Evolutionary conservation across 1,140 invertebrate species (phyloP).

Genomic region (Drosophila ananassae): DNA sequence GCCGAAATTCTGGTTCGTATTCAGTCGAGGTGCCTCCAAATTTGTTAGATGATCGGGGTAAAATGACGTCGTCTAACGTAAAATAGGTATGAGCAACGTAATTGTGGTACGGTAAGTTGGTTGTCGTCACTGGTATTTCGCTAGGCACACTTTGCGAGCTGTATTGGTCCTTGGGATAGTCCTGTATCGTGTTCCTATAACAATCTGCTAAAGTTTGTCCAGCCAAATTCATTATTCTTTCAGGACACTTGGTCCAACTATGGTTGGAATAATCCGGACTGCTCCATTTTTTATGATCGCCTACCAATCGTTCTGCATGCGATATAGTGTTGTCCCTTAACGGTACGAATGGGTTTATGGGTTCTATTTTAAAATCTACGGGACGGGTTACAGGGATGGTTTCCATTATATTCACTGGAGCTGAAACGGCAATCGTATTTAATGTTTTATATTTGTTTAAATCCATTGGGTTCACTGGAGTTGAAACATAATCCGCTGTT

Average conservation of each 20-base stretch:
- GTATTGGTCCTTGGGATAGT: constrained; percentile 16
- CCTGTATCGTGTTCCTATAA: constrained; percentile 4
- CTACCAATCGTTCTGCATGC: constrained; percentile 13
- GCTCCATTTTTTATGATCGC: constrained; percentile 24
- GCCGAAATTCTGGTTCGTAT: constrained; percentile 14
- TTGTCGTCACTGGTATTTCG: constrained; percentile 31
- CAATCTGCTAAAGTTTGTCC: constrained; percentile 15
- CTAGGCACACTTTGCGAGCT: constrained; percentile 14
- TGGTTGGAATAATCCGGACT: constrained; percentile 9
- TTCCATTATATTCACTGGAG: constrained; percentile 10
- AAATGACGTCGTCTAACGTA: constrained; percentile 43
- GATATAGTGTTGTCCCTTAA: constrained; percentile 23
- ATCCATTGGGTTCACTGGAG: constrained; percentile 9
- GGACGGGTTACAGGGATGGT: constrained; percentile 6
- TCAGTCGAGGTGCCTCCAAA: constrained; percentile 3
- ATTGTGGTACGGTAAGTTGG: constrained; percentile 33
- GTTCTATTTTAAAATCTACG: constrained; percentile 13
- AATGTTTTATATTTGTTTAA: background rate
- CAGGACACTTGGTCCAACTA: constrained; percentile 24
- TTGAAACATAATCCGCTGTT: constrained; percentile 21
- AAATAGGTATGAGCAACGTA: constrained; percentile 54
- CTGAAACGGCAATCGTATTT: background rate
- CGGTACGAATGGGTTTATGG: constrained; percentile 28
- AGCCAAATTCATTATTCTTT: constrained; percentile 10
- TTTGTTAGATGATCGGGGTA: constrained; percentile 26